Evolutionary conservation across 2,888 invertebrate species (phyloP), one percentile per base, ranked within the genome.

Genomic region (Eupithecia inturbata): DNA sequence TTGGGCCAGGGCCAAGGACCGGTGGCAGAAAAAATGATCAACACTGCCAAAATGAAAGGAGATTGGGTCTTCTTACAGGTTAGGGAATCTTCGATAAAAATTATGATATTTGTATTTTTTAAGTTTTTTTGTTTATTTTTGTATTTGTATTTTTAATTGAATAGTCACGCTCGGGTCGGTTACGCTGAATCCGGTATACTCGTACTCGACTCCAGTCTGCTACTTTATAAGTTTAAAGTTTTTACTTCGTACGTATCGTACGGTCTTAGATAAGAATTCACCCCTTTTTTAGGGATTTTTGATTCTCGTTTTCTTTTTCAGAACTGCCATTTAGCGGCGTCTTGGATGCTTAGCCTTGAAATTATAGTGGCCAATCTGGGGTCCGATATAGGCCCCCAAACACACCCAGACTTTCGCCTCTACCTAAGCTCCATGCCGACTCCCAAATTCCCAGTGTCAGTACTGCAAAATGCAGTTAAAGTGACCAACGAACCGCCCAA

Each of bases 401-500:
- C 97, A 0, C 95, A 98, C 85, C 84, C 93, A 0, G 96, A 97
- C 10, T 99, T 98, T 88, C 95, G 99, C 36, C 92, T 99, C 0
- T 99, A 95, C 91, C 94, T 99, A 68, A 98, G 98, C 77, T 98
- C 98, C 2, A 98, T 98, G 97, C 98, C 98, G 0, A 97, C 97
- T 0, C 95, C 95, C 39, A 95, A 96, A 80, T 99, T 99, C 88
- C 99, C 99, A 0, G 97, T 98, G 0, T 97, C 98, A 2, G 97
- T 99, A 14, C 94, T 99, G 3, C 98, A 99, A 89, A 98, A 98
- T 89, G 97, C 98, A 1, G 97, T 98, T 0, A 99, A 99, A 93
- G 97, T 99, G 71, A 99, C 98, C 0, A 98, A 98, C 88, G 99
- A 99, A 88, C 98, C 99, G 0, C 99, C 99, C 0, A 98, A 98